phyloP scores from a whole-genome alignment of 2,113 vertebrate genomes.

The Platysternon megacephalum region DNA sequence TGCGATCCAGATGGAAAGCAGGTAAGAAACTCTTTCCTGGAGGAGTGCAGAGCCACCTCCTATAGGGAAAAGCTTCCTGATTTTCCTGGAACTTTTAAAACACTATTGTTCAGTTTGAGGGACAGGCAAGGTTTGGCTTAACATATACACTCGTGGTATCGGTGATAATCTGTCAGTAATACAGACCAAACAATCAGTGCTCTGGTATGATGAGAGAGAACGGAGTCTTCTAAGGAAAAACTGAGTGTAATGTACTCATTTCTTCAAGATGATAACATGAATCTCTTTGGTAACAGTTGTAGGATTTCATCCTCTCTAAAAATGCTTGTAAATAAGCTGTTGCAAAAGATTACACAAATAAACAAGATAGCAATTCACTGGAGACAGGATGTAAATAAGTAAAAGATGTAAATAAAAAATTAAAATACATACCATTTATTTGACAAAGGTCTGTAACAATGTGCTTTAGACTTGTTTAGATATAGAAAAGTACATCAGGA shows the following conservation, averaged over 20 bases:
- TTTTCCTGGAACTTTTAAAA: too few species aligned
- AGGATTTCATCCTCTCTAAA: not conserved
- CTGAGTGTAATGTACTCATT: not conserved
- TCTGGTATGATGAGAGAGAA: not conserved
- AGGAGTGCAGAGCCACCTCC: too few species aligned
- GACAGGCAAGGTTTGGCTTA: too few species aligned
- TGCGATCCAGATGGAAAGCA: not conserved
- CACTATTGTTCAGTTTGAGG: too few species aligned
- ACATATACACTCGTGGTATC: not conserved
- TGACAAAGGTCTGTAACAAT: not conserved
- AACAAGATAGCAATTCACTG: not conserved
- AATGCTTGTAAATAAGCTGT: not conserved
- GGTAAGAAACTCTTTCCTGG: not conserved
- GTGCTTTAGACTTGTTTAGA: not conserved
- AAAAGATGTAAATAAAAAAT: not conserved
- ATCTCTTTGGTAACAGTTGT: not conserved
- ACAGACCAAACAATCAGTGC: not conserved
- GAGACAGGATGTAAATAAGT: not conserved
- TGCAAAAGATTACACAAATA: not conserved
- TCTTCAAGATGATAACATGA: not conserved
- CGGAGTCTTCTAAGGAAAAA: not conserved
- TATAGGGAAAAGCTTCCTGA: too few species aligned
- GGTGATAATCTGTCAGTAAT: not conserved
- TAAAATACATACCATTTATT: not conserved
- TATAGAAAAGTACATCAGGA: not conserved